A percentile compares a stretch with the other conserved stretches of the same genome.
Conservation (phyloP, 2,888 invertebrate genomes). For the Lysandra coridon region DNA sequence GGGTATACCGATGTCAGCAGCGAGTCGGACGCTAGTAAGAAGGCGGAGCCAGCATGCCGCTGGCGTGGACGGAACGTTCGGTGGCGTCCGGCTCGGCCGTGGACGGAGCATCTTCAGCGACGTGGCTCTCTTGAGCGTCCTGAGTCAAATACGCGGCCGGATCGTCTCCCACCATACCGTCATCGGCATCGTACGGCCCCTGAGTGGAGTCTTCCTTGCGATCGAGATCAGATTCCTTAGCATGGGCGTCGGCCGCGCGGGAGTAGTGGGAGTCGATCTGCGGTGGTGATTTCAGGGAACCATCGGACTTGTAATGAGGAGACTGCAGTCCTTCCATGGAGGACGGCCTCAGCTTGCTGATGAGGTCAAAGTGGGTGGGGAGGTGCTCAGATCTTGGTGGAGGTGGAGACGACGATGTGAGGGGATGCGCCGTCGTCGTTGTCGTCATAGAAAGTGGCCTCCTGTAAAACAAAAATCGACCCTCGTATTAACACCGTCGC, state of each 20-base stretch:
- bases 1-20: conserved; percentile 58
- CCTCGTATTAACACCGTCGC: conserved; percentile 64
- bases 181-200: conserved; percentile 82
- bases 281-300: conserved; percentile 75
- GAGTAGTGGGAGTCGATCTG: conserved; percentile 82
- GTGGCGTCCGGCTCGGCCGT: conserved; percentile 82
- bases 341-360: conserved; percentile 77
- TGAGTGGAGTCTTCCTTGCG: conserved; percentile 78
- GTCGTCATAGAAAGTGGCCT: conserved; percentile 80
- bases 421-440: conserved; percentile 79
- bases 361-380: conserved; percentile 78
- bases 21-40: conserved; percentile 68
- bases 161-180: conserved; percentile 79
- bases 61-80: conserved; percentile 76
- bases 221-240: conserved; percentile 62
- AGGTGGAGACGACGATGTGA: conserved; percentile 79
- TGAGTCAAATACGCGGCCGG: conserved; percentile 73
- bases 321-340: conserved; percentile 75
- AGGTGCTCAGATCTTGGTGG: conserved; percentile 78
- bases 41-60: conserved; percentile 79
- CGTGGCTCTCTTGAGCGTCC: conserved; percentile 62
- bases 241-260: conserved; percentile 72
- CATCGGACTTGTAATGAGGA: conserved; percentile 71
- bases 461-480: conserved; percentile 65
- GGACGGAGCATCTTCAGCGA: conserved; percentile 73